Evolutionary conservation across 2,797 vertebrate species (phyloP), one percentile per base, ranked within the genome.

Genomic region (Sternotherus odoratus): DNA sequence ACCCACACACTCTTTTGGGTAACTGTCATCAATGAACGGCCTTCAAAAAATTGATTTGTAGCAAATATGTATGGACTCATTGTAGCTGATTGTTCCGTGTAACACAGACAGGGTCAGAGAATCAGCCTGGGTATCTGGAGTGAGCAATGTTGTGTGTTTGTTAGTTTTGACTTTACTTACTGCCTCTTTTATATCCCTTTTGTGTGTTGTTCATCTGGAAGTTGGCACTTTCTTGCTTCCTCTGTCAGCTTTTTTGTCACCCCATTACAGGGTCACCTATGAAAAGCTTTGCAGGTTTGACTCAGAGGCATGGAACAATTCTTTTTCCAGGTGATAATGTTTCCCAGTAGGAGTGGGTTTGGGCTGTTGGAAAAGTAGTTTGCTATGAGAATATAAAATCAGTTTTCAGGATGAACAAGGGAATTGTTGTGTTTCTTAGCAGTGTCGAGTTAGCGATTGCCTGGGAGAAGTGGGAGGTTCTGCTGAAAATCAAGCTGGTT

Each of bases 311-410:
- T 82, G 80, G 82, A 96, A 82, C 82, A 93, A 85, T 96, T 93
- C 94, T 95, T 95, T 79, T 90, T 97, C 96, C 88, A 96, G 91
- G 69, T 83, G 78, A 63, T 97, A 97, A 97, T 95, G 87, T 95
- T 90, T 96, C 96, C 95, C 92, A 87, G 86, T 89, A 87, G 86
- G 74, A 83, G 28, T 86, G 33, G 91, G 85, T 82, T 95, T 93
- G 90, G 72, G 79, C 51, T 93, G 77, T 86, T 94, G 88, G 92
- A 92, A 94, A 92, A 94, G 88, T 79, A 95, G 86, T 95, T 96
- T 95, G 54, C 91, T 97, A 88, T 93, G 82, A 96, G 95, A 97
- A 91, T 94, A 83, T 92, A 95, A 96, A 97, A 93, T 28, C 7
- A 2, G 77, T 92, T 95, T 95, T 85, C 69, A 95, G 86, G 77